phyloP scores from a whole-genome alignment of 2,888 invertebrate species.

The Ametastegia equiseti region DNA sequence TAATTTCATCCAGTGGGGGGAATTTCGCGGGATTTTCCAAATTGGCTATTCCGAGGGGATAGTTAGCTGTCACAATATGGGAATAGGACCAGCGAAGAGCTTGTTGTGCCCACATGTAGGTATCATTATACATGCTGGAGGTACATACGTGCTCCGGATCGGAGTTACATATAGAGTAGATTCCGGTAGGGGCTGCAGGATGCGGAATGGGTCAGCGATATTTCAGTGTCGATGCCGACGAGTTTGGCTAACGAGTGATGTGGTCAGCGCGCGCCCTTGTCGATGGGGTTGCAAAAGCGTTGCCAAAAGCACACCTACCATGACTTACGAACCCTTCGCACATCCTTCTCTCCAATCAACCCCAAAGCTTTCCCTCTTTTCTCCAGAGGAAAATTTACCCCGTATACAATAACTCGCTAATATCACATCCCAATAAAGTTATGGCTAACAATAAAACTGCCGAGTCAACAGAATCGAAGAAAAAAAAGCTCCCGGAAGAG shows the following conservation, averaged over 20 bases:
- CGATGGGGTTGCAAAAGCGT: conserved; percentile 59
- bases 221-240: conserved; percentile 66
- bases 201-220: conserved; percentile 54
- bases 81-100: not conserved
- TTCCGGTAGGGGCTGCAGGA: not conserved
- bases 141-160: not conserved
- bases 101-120: not conserved
- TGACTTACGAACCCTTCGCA: not conserved
- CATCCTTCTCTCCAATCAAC: not conserved
- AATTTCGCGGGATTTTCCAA: conserved; percentile 16
- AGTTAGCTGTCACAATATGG: not conserved
- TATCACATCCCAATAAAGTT: conserved; percentile 11
- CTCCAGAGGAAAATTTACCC: not conserved
- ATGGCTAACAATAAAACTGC: not conserved
- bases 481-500: not conserved
- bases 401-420: not conserved
- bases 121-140: not conserved
- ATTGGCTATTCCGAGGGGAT: conserved; percentile 21
- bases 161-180: not conserved
- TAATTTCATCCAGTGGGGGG: not conserved
- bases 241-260: conserved; percentile 69
- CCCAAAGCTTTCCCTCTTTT: not conserved
- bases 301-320: conserved; percentile 62
- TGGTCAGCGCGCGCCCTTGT: conserved; percentile 68
- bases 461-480: not conserved